Conservation (phyloP, 2,888 invertebrate species). For the Abrostola triplasia region DNA sequence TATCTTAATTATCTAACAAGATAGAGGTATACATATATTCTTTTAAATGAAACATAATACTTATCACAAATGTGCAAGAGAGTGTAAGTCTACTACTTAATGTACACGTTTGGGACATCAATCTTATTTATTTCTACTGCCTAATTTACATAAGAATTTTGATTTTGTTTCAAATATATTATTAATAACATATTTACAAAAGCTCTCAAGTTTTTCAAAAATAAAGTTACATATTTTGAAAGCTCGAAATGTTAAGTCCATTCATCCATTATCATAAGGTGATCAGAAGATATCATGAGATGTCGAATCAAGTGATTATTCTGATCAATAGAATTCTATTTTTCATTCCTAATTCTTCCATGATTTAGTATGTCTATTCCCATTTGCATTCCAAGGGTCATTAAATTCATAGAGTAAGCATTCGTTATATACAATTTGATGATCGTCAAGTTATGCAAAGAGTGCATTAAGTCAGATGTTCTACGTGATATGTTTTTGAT, state of each 20-base stretch:
- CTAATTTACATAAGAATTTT: slow-evolving; percentile 1
- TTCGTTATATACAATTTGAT: not conserved
- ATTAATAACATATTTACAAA: slow-evolving; percentile 59
- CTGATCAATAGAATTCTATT: too few relatives aligned
- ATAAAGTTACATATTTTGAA: slow-evolving; percentile 3
- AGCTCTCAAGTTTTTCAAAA: slow-evolving; percentile 54
- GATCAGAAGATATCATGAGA: too few relatives aligned
- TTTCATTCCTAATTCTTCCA: too few relatives aligned
- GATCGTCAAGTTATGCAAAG: not conserved
- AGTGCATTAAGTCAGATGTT: slow-evolving; percentile 19
- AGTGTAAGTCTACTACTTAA: not conserved
- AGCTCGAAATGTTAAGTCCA: slow-evolving; percentile 4
- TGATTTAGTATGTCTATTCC: too few relatives aligned
- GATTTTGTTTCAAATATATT: slow-evolving; percentile 2
- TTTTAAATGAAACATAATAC: not conserved
- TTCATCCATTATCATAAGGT: not conserved
- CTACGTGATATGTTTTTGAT: slow-evolving; percentile 70
- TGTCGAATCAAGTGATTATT: too few relatives aligned
- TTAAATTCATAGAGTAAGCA: not conserved
- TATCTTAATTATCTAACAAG: too few relatives aligned
- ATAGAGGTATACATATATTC: not conserved
- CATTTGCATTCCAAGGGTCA: too few relatives aligned
- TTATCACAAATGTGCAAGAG: not conserved
- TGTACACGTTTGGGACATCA: slow-evolving; percentile 21
- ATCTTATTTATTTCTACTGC: slow-evolving; percentile 6